These are phyloP conservation scores for Trichechus manatus DNA, from an alignment of 2,113 vertebrate species.

Conservation along the genomic window DNA sequence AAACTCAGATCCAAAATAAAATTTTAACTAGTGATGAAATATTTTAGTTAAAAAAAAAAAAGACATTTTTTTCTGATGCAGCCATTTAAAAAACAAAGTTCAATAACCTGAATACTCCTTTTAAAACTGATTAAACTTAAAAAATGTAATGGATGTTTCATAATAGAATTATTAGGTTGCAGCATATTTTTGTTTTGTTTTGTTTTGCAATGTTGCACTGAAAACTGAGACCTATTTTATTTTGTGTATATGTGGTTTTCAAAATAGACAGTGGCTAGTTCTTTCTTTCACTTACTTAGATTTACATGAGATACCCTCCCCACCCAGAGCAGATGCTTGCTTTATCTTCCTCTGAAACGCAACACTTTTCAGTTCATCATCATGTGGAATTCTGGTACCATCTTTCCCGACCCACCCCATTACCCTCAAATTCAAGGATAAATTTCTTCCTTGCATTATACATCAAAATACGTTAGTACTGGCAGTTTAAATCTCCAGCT, in stretches of 20 bases:
- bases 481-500: neutral
- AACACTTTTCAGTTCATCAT: constrained; percentile 60
- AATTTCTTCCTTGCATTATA: constrained; percentile 19
- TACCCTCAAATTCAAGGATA: constrained; percentile 60
- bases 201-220: constrained; percentile 68
- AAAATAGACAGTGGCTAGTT: constrained; percentile 69
- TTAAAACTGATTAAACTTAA: constrained; percentile 81
- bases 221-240: constrained; percentile 76
- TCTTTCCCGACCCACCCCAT: constrained; percentile 51
- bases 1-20: constrained; percentile 84
- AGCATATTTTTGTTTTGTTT: constrained; percentile 77
- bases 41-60: constrained; percentile 84
- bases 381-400: constrained; percentile 52
- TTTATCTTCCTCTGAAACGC: constrained; percentile 64
- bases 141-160: constrained; percentile 72
- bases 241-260: constrained; percentile 46
- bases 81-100: constrained; percentile 84
- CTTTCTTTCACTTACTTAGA: constrained; percentile 53
- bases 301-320: constrained; percentile 61
- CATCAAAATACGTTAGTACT: neutral
- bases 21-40: constrained; percentile 80
- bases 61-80: constrained; percentile 81
- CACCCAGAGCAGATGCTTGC: constrained; percentile 35
- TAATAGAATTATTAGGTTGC: constrained; percentile 84
- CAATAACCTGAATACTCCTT: constrained; percentile 83